A percentile compares a stretch with the other conserved stretches of the same genome.
Conservation (phyloP, 2,888 invertebrate genomes). For the Callosobruchus maculatus region DNA sequence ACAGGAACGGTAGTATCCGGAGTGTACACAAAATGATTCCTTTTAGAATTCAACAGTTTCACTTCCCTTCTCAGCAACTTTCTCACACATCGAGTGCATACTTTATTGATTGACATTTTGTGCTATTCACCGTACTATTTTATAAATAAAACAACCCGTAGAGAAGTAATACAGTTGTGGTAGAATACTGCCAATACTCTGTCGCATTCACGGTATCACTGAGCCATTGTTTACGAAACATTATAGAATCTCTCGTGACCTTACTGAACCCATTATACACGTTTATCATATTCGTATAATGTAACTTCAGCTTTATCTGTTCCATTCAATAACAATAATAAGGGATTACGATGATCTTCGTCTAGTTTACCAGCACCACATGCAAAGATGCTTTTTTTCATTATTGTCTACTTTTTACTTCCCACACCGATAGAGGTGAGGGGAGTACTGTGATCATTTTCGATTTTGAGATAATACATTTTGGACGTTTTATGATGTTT, state of each 20-base stretch:
- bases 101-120: constrained; percentile 27
- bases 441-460: too few relatives aligned
- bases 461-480: too few relatives aligned
- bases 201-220: neutral
- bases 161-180: neutral
- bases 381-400: too few relatives aligned
- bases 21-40: constrained; percentile 58
- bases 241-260: neutral
- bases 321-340: neutral
- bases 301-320: neutral
- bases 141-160: neutral
- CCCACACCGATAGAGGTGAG: too few relatives aligned
- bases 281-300: neutral
- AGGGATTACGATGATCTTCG: neutral
- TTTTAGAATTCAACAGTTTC: constrained; percentile 29
- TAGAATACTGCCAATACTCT: neutral
- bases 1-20: constrained; percentile 55
- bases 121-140: neutral
- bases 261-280: neutral
- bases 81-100: constrained; percentile 27
- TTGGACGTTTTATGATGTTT: too few relatives aligned
- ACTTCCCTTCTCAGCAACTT: constrained; percentile 22
- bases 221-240: neutral
- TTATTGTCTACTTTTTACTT: too few relatives aligned
- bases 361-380: too few relatives aligned